Conservation (phyloP, 1,140 invertebrate genomes). For the Apis mellifera region Amel_HAv3.1 CM009941.2:15306001-15306500, state of each 20-base stretch:
- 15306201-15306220: not conserved
- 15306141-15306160: not conserved
- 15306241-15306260: slow-evolving; percentile 6
- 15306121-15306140: slow-evolving; percentile 4
- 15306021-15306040: slow-evolving; percentile 1
- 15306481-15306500: too few species aligned
- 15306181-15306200: not conserved
- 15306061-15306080: slow-evolving; percentile 40
- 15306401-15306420: not conserved
- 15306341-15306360: slow-evolving; percentile 1
- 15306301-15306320: not conserved
- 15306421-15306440: not conserved
- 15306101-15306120: slow-evolving; percentile 35
- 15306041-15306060: slow-evolving; percentile 32
- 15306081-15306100: slow-evolving; percentile 30
- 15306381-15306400: slow-evolving; percentile 3
- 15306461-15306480: too few species aligned
- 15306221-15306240: not conserved
- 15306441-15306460: not conserved
- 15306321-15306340: not conserved
- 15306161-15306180: not conserved
- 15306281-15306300: not conserved
- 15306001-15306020: not conserved
- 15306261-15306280: not conserved
- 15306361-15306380: slow-evolving; percentile 2